phyloP scores from a whole-genome alignment of 1,140 invertebrate species.

The Zaprionus africanus region DNA sequence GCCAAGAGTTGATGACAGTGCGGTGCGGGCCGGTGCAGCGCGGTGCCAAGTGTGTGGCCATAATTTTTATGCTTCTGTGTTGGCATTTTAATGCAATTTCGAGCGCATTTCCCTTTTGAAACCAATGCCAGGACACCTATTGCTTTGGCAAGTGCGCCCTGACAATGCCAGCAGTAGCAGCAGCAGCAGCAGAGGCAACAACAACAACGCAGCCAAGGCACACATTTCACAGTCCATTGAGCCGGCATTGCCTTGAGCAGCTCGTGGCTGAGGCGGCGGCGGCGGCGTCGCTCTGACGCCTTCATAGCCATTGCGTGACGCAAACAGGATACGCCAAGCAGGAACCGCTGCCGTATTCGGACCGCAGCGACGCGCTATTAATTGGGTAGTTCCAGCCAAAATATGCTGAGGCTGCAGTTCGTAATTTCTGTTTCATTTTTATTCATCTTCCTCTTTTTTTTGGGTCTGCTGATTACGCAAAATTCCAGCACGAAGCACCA shows the following conservation, averaged over 20 bases:
- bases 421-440: constrained; percentile 46
- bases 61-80: constrained; percentile 82
- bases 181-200: constrained; percentile 31
- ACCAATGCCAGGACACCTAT: constrained; percentile 83
- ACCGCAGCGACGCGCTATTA: constrained; percentile 48
- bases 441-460: constrained; percentile 23
- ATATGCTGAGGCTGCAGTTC: constrained; percentile 65
- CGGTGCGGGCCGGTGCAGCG: neutral
- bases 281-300: constrained; percentile 65
- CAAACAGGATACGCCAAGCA: constrained; percentile 58
- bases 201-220: constrained; percentile 41
- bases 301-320: constrained; percentile 64
- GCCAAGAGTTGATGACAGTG: constrained; percentile 27
- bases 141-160: constrained; percentile 70
- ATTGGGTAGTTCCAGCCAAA: constrained; percentile 56
- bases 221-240: constrained; percentile 82
- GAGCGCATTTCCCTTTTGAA: constrained; percentile 81
- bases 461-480: constrained; percentile 70
- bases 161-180: constrained; percentile 58
- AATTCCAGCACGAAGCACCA: constrained; percentile 37
- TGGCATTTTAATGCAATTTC: constrained; percentile 81
- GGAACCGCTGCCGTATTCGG: constrained; percentile 6
- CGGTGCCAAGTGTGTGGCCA: constrained; percentile 76
- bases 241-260: constrained; percentile 32
- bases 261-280: neutral